A percentile compares a stretch with the other conserved stretches of the same genome.
phyloP scores from a whole-genome alignment of 2,797 vertebrate species.

The Uromys caudimaculatus region DNA sequence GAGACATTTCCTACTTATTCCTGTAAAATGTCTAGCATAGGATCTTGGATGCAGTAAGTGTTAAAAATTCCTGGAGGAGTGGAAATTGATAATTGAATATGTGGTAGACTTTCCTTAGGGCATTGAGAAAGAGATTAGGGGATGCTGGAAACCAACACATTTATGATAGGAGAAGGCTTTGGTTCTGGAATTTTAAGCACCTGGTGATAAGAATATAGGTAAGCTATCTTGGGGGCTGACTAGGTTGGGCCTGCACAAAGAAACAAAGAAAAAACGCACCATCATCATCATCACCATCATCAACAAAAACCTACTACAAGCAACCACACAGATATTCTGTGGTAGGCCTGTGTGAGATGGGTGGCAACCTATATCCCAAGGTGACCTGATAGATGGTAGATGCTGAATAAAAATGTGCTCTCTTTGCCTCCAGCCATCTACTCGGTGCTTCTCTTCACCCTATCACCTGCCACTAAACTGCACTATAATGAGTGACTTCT shows the following conservation, averaged over 20 bases:
- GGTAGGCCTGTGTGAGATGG: neutral
- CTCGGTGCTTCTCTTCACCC: neutral
- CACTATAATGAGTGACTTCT: neutral
- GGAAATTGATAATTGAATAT: conserved; percentile 1
- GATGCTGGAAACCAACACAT: neutral
- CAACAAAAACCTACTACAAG: neutral
- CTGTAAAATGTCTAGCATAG: neutral
- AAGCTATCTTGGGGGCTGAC: neutral
- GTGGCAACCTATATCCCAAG: neutral
- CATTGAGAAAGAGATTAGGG: neutral
- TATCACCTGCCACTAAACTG: neutral
- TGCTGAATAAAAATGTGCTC: neutral
- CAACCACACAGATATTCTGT: neutral
- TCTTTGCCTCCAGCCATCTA: neutral
- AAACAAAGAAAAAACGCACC: neutral
- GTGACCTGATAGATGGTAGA: neutral
- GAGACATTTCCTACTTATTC: neutral
- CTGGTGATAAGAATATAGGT: neutral
- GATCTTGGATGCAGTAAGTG: neutral
- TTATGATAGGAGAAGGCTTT: neutral
- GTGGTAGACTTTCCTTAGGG: neutral
- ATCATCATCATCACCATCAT: neutral
- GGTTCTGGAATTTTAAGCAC: neutral
- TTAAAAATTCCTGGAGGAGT: conserved; percentile 23
- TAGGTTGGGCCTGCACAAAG: neutral